Conservation (phyloP, 2,113 vertebrate genomes). For the Talpa occidentalis region DNA sequence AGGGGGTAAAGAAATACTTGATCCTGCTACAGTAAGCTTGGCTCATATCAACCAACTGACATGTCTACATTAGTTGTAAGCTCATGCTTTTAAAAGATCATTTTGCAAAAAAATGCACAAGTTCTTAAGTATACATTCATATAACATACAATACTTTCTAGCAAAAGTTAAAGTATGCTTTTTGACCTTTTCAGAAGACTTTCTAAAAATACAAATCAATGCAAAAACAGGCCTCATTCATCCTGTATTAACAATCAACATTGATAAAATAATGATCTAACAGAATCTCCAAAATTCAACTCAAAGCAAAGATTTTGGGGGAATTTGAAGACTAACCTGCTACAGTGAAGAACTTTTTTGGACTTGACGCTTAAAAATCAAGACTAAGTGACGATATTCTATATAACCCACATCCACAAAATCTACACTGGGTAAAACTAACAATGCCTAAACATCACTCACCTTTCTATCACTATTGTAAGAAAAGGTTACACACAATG, state of each 20-base stretch:
- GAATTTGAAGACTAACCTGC: background rate
- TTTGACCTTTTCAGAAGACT: background rate
- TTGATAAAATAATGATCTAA: conserved; percentile 1
- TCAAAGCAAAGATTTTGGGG: conserved; percentile 48
- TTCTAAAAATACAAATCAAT: conserved; percentile 23
- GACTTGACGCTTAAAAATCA: conserved; percentile 16
- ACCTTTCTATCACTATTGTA: background rate
- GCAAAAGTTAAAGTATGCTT: background rate
- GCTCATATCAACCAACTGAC: background rate
- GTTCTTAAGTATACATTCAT: background rate
- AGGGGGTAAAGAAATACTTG: background rate
- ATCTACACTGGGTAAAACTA: conserved; percentile 10
- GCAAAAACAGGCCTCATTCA: background rate
- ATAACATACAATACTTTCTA: background rate
- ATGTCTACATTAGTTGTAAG: background rate
- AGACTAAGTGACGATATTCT: background rate
- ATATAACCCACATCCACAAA: background rate
- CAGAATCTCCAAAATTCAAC: conserved; percentile 57
- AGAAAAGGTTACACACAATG: background rate
- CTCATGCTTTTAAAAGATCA: background rate
- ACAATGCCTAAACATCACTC: conserved; percentile 8
- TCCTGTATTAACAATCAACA: background rate
- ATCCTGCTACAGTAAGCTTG: background rate
- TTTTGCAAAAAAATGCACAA: background rate
- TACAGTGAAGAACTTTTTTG: background rate